These are phyloP conservation scores for Silurus asotus DNA, from an alignment of 2,113 vertebrate species.

Conservation along the genomic window DNA sequence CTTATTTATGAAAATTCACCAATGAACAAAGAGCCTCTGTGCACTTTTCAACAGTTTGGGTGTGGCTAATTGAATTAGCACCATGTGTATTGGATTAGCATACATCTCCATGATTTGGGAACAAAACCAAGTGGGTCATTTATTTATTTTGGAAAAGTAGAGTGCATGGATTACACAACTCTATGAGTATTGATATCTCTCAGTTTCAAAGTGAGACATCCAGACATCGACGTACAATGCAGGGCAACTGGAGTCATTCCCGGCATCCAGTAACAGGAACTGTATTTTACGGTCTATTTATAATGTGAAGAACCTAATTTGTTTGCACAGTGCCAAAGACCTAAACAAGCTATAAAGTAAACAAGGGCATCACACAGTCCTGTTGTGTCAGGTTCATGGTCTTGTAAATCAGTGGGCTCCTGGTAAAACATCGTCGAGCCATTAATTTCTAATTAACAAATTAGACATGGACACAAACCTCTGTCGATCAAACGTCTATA, in stretches of 20 bases:
- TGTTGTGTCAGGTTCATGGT: not conserved
- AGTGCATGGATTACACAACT: not conserved
- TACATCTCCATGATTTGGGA: not conserved
- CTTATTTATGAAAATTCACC: not conserved
- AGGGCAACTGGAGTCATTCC: not conserved
- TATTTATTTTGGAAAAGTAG: not conserved
- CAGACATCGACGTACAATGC: not conserved
- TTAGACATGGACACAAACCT: not conserved
- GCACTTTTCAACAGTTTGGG: not conserved
- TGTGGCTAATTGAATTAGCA: constrained; percentile 14
- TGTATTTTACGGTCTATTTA: not conserved
- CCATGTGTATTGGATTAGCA: constrained; percentile 23
- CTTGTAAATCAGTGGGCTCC: not conserved
- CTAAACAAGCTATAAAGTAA: not conserved
- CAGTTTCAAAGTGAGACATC: not conserved
- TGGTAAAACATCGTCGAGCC: not conserved
- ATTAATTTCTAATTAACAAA: not conserved
- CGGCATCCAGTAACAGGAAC: not conserved
- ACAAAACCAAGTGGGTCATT: not conserved
- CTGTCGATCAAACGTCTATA: not conserved
- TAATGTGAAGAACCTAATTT: not conserved
- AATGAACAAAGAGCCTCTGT: not conserved
- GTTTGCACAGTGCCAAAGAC: not conserved
- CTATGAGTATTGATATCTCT: not conserved
- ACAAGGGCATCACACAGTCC: not conserved